Evolutionary conservation across 2,888 invertebrate species (phyloP), one percentile per base, ranked within the genome.

Genomic region (Actias luna): DNA sequence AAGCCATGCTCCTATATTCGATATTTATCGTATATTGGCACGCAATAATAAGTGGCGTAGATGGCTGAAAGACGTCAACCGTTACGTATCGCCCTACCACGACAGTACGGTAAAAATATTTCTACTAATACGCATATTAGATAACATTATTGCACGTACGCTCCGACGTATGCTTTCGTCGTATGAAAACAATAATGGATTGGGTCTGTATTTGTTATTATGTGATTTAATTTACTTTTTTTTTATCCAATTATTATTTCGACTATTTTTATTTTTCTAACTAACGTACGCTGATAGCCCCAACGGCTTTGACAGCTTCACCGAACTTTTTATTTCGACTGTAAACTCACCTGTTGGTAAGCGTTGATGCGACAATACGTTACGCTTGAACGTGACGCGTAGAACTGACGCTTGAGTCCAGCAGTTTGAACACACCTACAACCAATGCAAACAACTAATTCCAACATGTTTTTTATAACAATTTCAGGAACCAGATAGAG

Each of bases 11-110:
- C 94, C 95, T 0, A 93, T 96, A 8, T 97, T 94, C 77, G 94
- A 95, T 46, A 93, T 96, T 0, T 96, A 95, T 79, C 92, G 94
- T 58, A 88, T 86, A n/a, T 82, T 97, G 65, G 89, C 95, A 0
- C 71, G 73, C 1, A 79, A 71, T 58, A 70, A 74, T 1, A 93
- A 93, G 73, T 97, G 96, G 95, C 83, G 88, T 31, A 73, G 80
- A 1, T 96, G 95, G 79, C 95, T 96, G 91, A 85, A 93, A 76
- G 95, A 96, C 75, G 93, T 94, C 3, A 89, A 93, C 63, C 93
- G 94, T 63, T 96, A 92, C 77, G 93, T 96, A 18, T 95, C 96
- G 0, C 95, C 95, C 0, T 95, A 96, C 71, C 95, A 96, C 67
- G 87, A 94, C 60, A 93, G 93, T 12, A 74, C 81, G 79, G 88